These are phyloP conservation scores for Phania funesta DNA, from an alignment of 2,888 invertebrate species.

Conservation along the genomic window DNA sequence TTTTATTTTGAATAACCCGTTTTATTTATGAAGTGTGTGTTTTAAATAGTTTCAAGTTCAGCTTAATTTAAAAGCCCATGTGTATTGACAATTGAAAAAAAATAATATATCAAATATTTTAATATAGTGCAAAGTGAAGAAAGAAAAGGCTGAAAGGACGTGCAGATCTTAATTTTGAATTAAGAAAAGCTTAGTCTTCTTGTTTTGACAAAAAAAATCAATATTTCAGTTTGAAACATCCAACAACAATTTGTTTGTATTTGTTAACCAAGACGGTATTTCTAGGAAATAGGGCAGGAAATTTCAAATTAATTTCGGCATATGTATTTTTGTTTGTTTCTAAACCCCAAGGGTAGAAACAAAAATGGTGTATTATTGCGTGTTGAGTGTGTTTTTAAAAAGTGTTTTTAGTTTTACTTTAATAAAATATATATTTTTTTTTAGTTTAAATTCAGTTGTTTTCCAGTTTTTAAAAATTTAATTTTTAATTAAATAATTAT, in stretches of 20 bases:
- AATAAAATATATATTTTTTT: conserved; percentile 69
- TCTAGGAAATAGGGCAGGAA: not conserved
- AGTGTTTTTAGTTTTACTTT: conserved; percentile 50
- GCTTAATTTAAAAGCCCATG: conserved; percentile 45
- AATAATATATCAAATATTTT: conserved; percentile 14
- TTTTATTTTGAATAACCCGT: conserved; percentile 48
- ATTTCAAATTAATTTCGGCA: conserved; percentile 13
- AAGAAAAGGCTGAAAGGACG: not conserved
- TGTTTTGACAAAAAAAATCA: conserved; percentile 10
- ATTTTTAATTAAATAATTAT: conserved; percentile 76
- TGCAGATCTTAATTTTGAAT: too few relatives aligned
- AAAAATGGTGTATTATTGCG: conserved; percentile 1
- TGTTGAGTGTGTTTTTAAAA: conserved; percentile 48
- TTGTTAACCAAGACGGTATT: conserved; percentile 11
- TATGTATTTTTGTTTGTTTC: conserved; percentile 8
- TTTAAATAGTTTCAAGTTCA: conserved; percentile 55
- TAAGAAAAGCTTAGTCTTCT: not conserved
- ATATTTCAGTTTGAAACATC: conserved; percentile 32
- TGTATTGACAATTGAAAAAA: conserved; percentile 10
- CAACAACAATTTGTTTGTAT: conserved; percentile 44
- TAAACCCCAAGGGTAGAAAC: not conserved
- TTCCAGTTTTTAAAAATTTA: conserved; percentile 69
- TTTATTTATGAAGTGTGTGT: conserved; percentile 47
- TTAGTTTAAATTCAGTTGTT: conserved; percentile 72
- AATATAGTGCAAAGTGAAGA: conserved; percentile 1